A percentile compares a stretch with the other conserved stretches of the same genome.
Evolutionary conservation across 1,140 invertebrate genomes (phyloP).

Genomic region (Psix sp.): DNA sequence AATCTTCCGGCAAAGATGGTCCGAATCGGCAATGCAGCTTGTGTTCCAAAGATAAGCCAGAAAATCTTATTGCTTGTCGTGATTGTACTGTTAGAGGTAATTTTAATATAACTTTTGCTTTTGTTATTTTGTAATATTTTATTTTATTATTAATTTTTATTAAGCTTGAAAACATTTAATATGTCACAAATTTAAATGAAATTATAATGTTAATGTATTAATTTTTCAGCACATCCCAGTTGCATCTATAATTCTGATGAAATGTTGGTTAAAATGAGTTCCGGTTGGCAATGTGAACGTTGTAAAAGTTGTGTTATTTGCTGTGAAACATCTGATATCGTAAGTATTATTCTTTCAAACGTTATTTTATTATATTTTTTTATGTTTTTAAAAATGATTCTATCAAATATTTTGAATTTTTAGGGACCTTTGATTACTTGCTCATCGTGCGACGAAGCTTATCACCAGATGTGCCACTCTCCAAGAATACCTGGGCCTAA

Average conservation of each 20-base stretch:
- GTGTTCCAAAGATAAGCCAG: conserved; percentile 76
- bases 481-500: conserved; percentile 77
- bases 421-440: conserved; percentile 83
- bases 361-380: conserved; percentile 12
- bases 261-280: conserved; percentile 81
- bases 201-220: too few relatives aligned
- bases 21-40: conserved; percentile 76
- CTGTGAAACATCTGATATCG: conserved; percentile 83
- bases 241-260: conserved; percentile 82
- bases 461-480: conserved; percentile 86
- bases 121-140: too few relatives aligned
- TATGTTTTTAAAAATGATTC: neutral
- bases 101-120: too few relatives aligned
- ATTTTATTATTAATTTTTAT: too few relatives aligned
- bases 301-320: conserved; percentile 84
- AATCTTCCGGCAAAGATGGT: conserved; percentile 71
- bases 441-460: conserved; percentile 88
- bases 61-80: conserved; percentile 84
- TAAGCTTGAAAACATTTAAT: too few relatives aligned
- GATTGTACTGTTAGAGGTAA: conserved; percentile 88
- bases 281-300: conserved; percentile 84
- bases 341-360: conserved; percentile 70
- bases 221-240: conserved; percentile 80
- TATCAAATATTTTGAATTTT: conserved; percentile 11
- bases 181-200: too few relatives aligned